phyloP scores from a whole-genome alignment of 2,797 vertebrate species.

The Ctenopoma multispine region DNA sequence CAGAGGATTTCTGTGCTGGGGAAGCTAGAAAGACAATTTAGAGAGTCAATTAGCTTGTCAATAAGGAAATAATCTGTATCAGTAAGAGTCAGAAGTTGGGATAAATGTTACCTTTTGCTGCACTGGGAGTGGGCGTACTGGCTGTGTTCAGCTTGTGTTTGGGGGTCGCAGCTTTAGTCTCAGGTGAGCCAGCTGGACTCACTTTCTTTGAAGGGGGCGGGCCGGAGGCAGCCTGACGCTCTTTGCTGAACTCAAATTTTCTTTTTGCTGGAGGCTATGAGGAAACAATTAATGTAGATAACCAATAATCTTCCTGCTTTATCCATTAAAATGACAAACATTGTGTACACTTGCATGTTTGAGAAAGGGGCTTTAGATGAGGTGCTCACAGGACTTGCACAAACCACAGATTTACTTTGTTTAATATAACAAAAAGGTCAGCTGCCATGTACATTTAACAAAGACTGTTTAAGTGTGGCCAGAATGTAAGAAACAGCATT shows the following conservation, averaged over 20 bases:
- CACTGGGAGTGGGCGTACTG: constrained; percentile 71
- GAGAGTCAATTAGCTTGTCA: background rate
- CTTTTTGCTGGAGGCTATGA: constrained; percentile 84
- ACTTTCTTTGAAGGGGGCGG: constrained; percentile 77
- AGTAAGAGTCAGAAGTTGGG: background rate
- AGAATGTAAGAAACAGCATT: background rate
- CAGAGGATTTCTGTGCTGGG: constrained; percentile 64
- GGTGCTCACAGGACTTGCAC: background rate
- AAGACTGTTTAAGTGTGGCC: background rate
- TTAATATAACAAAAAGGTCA: background rate
- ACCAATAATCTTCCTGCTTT: background rate
- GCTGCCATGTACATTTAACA: background rate
- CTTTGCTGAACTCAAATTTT: constrained; percentile 91
- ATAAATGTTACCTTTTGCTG: constrained; percentile 76
- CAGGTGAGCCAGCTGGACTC: constrained; percentile 70
- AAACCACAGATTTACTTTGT: background rate
- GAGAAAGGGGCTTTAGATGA: background rate
- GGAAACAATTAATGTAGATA: background rate
- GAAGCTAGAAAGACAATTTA: constrained; percentile 47
- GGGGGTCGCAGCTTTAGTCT: constrained; percentile 64
- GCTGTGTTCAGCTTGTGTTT: constrained; percentile 76
- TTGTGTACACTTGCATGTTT: background rate
- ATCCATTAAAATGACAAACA: background rate
- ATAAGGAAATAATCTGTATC: accelerated
- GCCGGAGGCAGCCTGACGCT: constrained; percentile 73